Base-by-base conservation (phyloP, 2,888 invertebrate species). In the Orthosia incerta region DNA sequence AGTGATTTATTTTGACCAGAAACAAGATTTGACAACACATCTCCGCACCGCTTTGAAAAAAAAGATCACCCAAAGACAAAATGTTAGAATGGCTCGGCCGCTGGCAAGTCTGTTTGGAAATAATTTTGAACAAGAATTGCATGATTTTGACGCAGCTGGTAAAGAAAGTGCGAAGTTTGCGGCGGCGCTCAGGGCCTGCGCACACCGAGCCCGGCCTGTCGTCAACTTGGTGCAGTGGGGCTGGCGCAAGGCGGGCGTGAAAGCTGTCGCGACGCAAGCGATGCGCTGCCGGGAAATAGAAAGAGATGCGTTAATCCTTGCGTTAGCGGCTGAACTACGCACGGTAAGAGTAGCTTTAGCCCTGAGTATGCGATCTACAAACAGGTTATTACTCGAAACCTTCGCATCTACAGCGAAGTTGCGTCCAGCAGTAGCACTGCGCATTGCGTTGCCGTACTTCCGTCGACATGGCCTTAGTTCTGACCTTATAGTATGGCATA, bases 1-100 rank as follows among this genome's bases (percentile, higher is more conserved):
- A 16, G 73, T 82, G 4, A 53, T 94, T 61, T 95, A 93, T 76
- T 95, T 94, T 74, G 79, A 80, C 18, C 94, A 94, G 82, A 53
- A 86, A 0, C 78, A 87, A 4, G 93, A 92, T 20, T 82, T 94
- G 13, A 89, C 90, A 4, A 83, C 84, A 11, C 71, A 78, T 11
- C 87, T 91, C 65, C 75, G 86, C 11, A 45, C 16, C 23, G 72
- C 74, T 23, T 56, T 84, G 63, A 78, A 68, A n/a, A 62, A 75
- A n/a, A 77, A 65, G 16, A 55, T 79, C 3, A 1, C 5, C 9
- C 20, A 79, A 20, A 60, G 48, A n/a, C 50, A 71, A 18, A 9
- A 80, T 11, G 61, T 66, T 0, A 80, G 74, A 16, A 65, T 87
- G 23, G 83, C 84, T 16, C 78, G 87, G 67, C 72, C 88, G 5